Evolutionary conservation across 2,888 invertebrate genomes (phyloP), one percentile per base, ranked within the genome.

Genomic region (Idaea aversata): DNA sequence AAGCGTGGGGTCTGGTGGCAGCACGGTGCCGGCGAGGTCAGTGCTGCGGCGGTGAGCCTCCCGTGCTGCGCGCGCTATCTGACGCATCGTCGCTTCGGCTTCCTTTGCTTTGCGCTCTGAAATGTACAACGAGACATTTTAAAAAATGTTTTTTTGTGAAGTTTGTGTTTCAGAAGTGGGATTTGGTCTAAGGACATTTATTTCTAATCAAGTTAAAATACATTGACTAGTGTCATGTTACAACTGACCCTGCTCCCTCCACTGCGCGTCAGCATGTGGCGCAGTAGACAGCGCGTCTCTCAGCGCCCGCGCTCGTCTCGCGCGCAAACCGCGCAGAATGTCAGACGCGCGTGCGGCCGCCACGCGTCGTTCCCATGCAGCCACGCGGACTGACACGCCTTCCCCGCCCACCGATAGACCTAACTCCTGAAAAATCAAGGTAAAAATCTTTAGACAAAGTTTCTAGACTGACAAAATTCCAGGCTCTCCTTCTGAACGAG

Each of bases 61-160:
- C 7, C 95, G 88, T 3, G 96, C 96, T 15, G 94, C 93, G 67
- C 95, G 93, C 0, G 95, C 95, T 60, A 96, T 95, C 85, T 95
- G 95, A 13, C 95, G 89, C 84, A 95, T 95, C 75, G 95, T 94
- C 60, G 94, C 94, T 77, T 95, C 95, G 0, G 95, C 95, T 81
- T 95, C 94, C 81, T 95, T 95, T 2, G 95, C 95, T 88, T 94
- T 95, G 61, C 94, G 93, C 78, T 95, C 95, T 95, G 85, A 0
- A 80, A 79, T 47, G 58, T 16, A 61, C 38, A 15, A 6, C n/a
- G 61, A 16, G 57, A 57, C 1, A 36, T 38, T 57, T 57, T 15
- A 6, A 15, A 59, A 16, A 57, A 38, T 7, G 47, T 15, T 15
- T 15, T 6, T 15, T 15, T n/a, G 58, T 16, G 1, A 59, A 59